Conservation (phyloP, 2,113 vertebrate species). For the Garra rufa region DNA sequence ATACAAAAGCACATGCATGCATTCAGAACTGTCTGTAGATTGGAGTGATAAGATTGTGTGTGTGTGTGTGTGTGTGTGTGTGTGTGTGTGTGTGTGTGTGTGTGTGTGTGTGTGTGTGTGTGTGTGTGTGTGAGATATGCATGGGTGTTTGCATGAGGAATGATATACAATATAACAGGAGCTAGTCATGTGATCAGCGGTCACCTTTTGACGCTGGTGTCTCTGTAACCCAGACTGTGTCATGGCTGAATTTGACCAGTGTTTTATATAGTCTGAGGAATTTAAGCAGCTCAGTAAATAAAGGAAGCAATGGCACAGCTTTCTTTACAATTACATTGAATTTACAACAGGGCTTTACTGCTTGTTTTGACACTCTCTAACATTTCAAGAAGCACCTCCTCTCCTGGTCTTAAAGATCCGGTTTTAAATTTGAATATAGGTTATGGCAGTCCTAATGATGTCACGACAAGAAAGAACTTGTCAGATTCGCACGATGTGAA, state of each 20-base stretch:
- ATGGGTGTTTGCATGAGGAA: background rate
- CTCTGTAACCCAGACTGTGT: background rate
- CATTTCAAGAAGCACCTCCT: background rate
- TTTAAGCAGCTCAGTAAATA: conserved; percentile 35
- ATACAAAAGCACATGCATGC: no score
- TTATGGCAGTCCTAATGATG: background rate
- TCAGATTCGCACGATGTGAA: background rate
- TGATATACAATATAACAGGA: background rate
- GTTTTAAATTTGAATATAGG: background rate
- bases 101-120: no score
- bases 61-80: no score
- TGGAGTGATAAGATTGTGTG: no score
- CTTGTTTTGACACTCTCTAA: background rate
- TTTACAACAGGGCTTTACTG: background rate
- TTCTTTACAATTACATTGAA: background rate
- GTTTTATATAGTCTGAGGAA: conserved; percentile 18
- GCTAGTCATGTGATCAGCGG: conserved; percentile 36
- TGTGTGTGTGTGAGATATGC: background rate
- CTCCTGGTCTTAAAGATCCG: background rate
- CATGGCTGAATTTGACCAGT: background rate
- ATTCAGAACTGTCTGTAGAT: no score
- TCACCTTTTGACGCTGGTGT: background rate
- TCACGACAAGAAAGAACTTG: background rate
- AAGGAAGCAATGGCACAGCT: background rate
- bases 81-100: no score